phyloP scores from a whole-genome alignment of 2,113 vertebrate genomes.

The Charina bottae region DNA sequence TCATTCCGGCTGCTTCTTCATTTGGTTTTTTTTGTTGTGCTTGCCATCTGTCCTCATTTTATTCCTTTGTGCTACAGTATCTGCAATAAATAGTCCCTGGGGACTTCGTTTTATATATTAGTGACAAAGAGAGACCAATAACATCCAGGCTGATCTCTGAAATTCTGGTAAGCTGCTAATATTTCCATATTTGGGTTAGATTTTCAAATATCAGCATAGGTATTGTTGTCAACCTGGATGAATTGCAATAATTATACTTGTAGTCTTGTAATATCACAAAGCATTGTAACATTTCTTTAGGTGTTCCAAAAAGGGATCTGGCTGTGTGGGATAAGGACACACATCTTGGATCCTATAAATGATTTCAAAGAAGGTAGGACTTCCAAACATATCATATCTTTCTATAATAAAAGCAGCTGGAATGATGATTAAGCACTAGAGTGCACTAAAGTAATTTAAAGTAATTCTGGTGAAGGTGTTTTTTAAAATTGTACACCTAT shows the following conservation, averaged over 20 bases:
- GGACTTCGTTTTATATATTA: not conserved
- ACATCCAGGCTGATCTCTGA: not conserved
- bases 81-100: conserved; percentile 6
- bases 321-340: not conserved
- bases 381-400: not conserved
- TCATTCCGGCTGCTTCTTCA: not conserved
- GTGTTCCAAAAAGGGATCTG: not conserved
- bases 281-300: not conserved
- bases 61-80: not conserved
- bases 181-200: not conserved
- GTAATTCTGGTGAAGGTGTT: not conserved
- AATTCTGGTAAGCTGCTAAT: not conserved
- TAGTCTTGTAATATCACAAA: not conserved
- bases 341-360: not conserved
- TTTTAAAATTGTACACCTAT: not conserved
- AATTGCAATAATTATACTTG: not conserved
- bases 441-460: not conserved
- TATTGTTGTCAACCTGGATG: not conserved
- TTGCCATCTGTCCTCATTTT: not conserved
- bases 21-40: not conserved
- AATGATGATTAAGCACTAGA: not conserved
- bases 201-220: conserved; percentile 1
- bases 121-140: not conserved
- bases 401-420: not conserved
- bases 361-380: not conserved